phyloP scores from a whole-genome alignment of 2,888 invertebrate genomes.

The Caenorhabditis uteleia region DNA sequence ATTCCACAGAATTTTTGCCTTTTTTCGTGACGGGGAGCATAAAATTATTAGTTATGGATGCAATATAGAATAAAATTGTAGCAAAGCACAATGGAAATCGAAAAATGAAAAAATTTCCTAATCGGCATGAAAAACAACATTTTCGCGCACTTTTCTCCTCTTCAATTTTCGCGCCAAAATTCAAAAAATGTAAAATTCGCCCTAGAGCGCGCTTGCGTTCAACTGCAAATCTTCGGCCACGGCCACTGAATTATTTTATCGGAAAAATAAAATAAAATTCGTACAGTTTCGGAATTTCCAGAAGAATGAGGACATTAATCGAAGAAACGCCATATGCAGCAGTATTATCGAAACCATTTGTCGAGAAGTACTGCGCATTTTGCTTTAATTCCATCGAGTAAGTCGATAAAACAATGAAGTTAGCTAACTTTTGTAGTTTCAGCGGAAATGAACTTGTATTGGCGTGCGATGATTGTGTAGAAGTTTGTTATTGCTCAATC shows the following conservation, averaged over 20 bases:
- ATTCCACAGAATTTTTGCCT: too few species aligned
- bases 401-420: background rate
- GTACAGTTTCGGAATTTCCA: background rate
- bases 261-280: too few species aligned
- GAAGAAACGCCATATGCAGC: background rate
- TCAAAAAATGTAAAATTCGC: background rate
- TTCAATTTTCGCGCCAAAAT: background rate
- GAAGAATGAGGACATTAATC: background rate
- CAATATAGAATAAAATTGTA: too few species aligned
- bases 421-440: too few species aligned
- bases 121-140: background rate
- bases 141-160: background rate
- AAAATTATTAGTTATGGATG: too few species aligned
- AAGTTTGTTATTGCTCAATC: slow-evolving; percentile 20
- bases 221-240: slow-evolving; percentile 1
- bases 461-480: slow-evolving; percentile 22
- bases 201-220: background rate
- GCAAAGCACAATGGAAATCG: too few species aligned
- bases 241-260: background rate
- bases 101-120: background rate
- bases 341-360: background rate
- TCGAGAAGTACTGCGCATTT: background rate
- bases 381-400: background rate
- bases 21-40: too few species aligned
- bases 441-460: background rate